Conservation (phyloP, 2,888 invertebrate species). For the Agriopis leucophaearia region DNA sequence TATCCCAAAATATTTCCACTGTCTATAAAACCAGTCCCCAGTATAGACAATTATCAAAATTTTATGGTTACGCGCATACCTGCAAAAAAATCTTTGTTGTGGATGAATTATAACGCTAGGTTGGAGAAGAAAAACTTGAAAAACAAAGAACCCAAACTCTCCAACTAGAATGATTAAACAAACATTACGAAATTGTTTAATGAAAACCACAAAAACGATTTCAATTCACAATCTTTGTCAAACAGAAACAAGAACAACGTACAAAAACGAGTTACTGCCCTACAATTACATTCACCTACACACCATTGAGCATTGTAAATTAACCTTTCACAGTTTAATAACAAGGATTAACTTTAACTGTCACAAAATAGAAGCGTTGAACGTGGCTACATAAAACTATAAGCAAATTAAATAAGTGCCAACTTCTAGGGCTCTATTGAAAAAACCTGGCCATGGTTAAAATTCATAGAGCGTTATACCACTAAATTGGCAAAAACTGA, state of each 20-base stretch:
- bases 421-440: not conserved
- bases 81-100: not conserved
- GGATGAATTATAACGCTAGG: not conserved
- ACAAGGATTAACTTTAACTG: not conserved
- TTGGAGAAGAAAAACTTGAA: not conserved
- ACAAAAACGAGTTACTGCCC: not conserved
- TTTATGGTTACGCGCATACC: too few relatives aligned
- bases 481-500: constrained; percentile 12
- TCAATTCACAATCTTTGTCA: constrained; percentile 4
- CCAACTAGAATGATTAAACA: not conserved
- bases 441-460: not conserved
- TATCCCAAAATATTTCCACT: too few relatives aligned
- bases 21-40: too few relatives aligned
- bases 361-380: not conserved
- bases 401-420: constrained; percentile 1
- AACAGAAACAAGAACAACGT: not conserved
- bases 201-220: constrained; percentile 10
- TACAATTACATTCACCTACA: not conserved
- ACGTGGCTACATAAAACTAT: not conserved
- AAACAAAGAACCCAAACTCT: not conserved
- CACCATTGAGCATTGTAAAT: not conserved
- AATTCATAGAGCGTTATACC: constrained; percentile 9
- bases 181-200: constrained; percentile 7
- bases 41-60: too few relatives aligned
- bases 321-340: not conserved